Base-by-base conservation (phyloP, 2,797 vertebrate genomes). In the Carcharodon carcharias region DNA sequence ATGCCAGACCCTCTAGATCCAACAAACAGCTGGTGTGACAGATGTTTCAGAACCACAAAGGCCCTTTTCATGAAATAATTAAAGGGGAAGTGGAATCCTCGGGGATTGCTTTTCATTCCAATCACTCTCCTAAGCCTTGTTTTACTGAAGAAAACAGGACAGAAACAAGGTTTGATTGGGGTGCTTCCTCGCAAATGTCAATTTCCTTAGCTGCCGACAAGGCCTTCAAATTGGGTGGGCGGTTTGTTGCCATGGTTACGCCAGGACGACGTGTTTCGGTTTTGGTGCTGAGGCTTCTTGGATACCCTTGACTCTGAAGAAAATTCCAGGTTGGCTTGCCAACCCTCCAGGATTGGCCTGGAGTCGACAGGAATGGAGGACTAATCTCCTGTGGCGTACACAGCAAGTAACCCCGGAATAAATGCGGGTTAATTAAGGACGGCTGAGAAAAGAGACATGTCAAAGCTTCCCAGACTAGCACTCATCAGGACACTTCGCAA, bases 61-160 rank as follows among this genome's bases (percentile, higher is more conserved):
- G n/a, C 63, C 40, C 61, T 45, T 67, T 67, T 93, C 91, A 45
- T 45, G 31, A 93, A 93, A 93, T 93, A 93, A 93, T 93, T 93
- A 93, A 93, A 93, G n/a, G 61, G 91, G 35, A 93, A n/a, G n/a
- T 61, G 16, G 14, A 40, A 5, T 40, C 91, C 91, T 65, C 23
- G 61, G 91, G n/a, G n/a, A 67, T 40, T 6, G 91, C 7, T 93
- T 67, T 93, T 40, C 91, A 93, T 67, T 40, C 63, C 63, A 67
- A 93, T 93, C 91, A 26, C 23, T 93, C 91, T 63, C 91, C 61
- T 8, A 40, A 93, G 91, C 61, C 65, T 93, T 63, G n/a, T 93
- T 67, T 67, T 67, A 63, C 45, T 93, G 61, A 93, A 21, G 89
- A 92, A 50, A 65, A 65, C 89, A 63, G 65, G 89, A n/a, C 58